Base-by-base conservation (phyloP, 2,113 vertebrate species). In the Percopsis transmontana region DNA sequence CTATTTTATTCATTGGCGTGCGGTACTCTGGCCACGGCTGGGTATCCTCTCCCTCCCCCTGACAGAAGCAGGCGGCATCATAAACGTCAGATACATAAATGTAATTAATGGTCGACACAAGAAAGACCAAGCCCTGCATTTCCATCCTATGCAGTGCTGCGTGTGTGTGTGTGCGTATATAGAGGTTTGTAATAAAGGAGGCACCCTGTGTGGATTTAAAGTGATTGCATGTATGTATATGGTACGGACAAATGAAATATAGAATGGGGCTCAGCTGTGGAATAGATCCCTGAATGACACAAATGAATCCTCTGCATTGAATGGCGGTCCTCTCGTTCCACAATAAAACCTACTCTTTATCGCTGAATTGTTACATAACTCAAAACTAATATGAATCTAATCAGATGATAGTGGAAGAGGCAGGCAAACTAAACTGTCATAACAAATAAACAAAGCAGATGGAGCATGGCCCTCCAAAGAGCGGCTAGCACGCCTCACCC, bases 181-280 rank as follows among this genome's bases (percentile, higher is more conserved):
- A 3, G 13, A 33, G n/a, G 10, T 3, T 21, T 19, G 56, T 58
- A 53, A 66, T 33, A 42, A 47, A 55, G 1, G 5, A 58, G 54
- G 61, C n/a, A 61, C 59, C 27, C n/a, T 51, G 16, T n/a, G 38
- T 39, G 42, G 53, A 58, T 72, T 24, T 79, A 78, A 81, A 74
- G 80, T 57, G 69, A 80, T 79, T 84, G 70, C 56, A 55, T 53
- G 74, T 61, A 69, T 70, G 66, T 63, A 69, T 70, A 61, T 69
- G 70, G 41, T 33, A 13, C 48, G 59, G 76, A 70, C 57, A 75
- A 65, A 66, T 62, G 68, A 65, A 19, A 72, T 64, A 81, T 78
- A 68, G 85, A 77, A 77, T 6, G 67, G 79, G 82, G 82, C 84
- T 83, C 89, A 89, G 90, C 85, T 89, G 88, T 80, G 70, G 73